Evolutionary conservation across 2,888 invertebrate species (phyloP).

Genomic region (Nemotelus pantherinus): DNA sequence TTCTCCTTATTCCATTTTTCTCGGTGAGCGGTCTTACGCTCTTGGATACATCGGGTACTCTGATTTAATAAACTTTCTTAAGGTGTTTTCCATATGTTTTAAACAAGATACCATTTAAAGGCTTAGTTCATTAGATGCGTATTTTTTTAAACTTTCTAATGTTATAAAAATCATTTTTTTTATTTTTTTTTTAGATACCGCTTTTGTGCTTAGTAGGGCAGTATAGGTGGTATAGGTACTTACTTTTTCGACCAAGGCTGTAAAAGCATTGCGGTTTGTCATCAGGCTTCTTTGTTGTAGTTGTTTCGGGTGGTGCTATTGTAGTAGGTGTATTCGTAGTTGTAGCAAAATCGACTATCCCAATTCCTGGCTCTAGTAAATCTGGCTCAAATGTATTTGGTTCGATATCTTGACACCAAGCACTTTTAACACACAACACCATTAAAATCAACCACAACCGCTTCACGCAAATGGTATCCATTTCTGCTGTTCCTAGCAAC

Average conservation of each 20-base stretch:
- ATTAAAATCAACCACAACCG: conserved; percentile 25
- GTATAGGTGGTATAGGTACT: not conserved
- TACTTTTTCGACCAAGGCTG: not conserved
- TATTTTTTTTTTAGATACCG: no score
- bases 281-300: not conserved
- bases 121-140: no score
- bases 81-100: no score
- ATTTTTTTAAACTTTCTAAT: no score
- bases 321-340: not conserved
- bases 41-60: no score
- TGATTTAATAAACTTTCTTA: no score
- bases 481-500: not conserved
- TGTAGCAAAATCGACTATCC: not conserved
- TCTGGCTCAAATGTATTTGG: conserved; percentile 20
- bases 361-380: not conserved
- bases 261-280: not conserved
- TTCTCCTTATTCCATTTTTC: no score
- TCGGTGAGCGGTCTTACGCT: no score
- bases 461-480: conserved; percentile 6
- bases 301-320: not conserved
- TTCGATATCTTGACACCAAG: conserved; percentile 20
- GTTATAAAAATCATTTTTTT: no score
- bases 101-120: no score
- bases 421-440: conserved; percentile 2
- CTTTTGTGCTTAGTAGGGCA: no score